Evolutionary conservation across 2,113 vertebrate species (phyloP), one percentile per base, ranked within the genome.

Genomic region (Sinocyclocheilus anshuiensis): DNA sequence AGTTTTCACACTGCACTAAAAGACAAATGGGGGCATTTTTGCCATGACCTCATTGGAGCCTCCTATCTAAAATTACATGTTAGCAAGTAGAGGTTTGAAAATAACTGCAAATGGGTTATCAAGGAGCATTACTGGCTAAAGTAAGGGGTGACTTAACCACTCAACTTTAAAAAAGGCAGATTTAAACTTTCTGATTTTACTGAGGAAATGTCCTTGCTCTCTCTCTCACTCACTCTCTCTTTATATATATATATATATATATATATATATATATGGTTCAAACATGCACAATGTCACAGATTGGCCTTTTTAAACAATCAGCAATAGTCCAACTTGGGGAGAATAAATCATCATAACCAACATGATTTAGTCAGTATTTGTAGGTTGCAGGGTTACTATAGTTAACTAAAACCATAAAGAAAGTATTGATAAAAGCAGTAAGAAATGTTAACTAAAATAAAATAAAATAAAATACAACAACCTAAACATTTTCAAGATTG

Each of bases 21-120:
- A 90, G 89, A 90, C 86, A 87, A 89, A 90, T 86, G 57, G 71
- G 79, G 33, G 69, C 61, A 76, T 85, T 77, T 82, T 42, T 77
- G 59, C 74, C 18, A 16, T 83, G 76, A 89, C 89, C 89, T 89
- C 74, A 87, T 87, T 89, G 77, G 76, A 87, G 86, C 57, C 12
- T 80, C 76, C 86, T 83, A 50, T 87, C 67, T 87, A 85, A 90
- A 88, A 85, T 85, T 87, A 71, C 76, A 83, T 76, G 78, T 84
- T 74, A 83, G 78, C 26, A 59, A 72, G 29, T 36, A 71, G 83
- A 87, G 84, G 81, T 80, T 50, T 53, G 24, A 72, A 83, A 59
- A 87, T 33, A 74, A 84, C 72, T 87, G 79, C 84, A 80, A 69
- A 83, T 88, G 86, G 80, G 89, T 77, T 77, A 89, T 81, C 39